phyloP scores from a whole-genome alignment of 2,113 vertebrate genomes.

The Muscicapa adusta region DNA sequence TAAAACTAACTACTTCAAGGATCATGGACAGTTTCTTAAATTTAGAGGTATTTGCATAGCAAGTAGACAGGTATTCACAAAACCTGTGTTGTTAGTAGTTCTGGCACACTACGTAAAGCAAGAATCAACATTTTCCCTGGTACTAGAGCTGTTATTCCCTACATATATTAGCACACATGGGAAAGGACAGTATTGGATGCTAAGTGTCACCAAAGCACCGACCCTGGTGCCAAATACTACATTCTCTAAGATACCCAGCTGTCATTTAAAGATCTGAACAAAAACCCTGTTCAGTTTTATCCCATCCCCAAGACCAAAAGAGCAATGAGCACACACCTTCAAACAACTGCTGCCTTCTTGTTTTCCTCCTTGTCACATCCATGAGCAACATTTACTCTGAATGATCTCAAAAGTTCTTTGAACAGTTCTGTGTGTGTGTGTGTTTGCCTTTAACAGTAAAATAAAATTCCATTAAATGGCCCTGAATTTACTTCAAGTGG shows the following conservation, averaged over 20 bases:
- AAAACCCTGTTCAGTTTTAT: neutral
- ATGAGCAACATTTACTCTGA: neutral
- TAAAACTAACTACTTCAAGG: slow-evolving; percentile 12
- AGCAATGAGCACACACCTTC: neutral
- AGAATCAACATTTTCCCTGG: neutral
- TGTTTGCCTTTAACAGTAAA: neutral
- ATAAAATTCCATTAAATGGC: neutral
- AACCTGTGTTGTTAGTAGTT: neutral
- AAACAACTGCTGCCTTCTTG: neutral
- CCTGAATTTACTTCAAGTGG: slow-evolving; percentile 26
- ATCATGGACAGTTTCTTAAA: neutral
- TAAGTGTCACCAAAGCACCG: neutral
- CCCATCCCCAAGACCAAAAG: neutral
- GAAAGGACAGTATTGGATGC: neutral
- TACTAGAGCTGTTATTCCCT: neutral
- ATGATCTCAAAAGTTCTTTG: neutral
- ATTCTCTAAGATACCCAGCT: neutral
- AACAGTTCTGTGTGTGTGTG: neutral
- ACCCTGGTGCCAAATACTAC: neutral
- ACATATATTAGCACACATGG: accelerated
- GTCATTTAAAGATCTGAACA: neutral
- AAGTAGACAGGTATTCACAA: neutral
- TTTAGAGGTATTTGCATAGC: neutral
- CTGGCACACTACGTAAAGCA: neutral
- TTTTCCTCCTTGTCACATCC: neutral